phyloP scores from a whole-genome alignment of 1,140 invertebrate genomes.

The Acromyrmex echinatior region DNA sequence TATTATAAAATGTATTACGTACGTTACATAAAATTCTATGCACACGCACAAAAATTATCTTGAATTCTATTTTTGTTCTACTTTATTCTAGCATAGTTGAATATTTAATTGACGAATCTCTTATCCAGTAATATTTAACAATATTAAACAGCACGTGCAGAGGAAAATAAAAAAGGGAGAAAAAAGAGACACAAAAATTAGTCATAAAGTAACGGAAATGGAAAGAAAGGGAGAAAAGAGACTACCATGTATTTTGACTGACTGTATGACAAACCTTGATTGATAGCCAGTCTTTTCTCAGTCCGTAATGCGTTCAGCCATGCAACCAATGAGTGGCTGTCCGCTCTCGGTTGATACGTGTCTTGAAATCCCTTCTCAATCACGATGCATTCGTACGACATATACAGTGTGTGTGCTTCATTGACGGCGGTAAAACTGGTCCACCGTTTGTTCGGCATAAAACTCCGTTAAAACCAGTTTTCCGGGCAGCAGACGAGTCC shows the following conservation, averaged over 20 bases:
- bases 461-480: constrained; percentile 75
- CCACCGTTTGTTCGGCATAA: constrained; percentile 67
- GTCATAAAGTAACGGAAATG: neutral
- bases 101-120: neutral
- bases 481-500: constrained; percentile 29
- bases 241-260: constrained; percentile 52
- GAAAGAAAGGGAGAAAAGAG: constrained; percentile 14
- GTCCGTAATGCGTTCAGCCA: constrained; percentile 66
- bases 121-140: constrained; percentile 4
- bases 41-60: neutral
- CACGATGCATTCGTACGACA: constrained; percentile 58
- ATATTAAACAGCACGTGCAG: neutral
- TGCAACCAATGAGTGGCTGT: constrained; percentile 71
- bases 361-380: constrained; percentile 12
- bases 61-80: neutral
- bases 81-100: neutral
- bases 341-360: constrained; percentile 36
- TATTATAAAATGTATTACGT: neutral
- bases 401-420: constrained; percentile 71
- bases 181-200: neutral
- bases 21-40: neutral
- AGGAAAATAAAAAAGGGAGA: constrained; percentile 18
- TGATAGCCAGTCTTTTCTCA: constrained; percentile 65
- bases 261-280: constrained; percentile 48
- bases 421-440: constrained; percentile 73